Base-by-base conservation (phyloP, 1,140 invertebrate genomes). In the Monochamus saltuarius region DNA sequence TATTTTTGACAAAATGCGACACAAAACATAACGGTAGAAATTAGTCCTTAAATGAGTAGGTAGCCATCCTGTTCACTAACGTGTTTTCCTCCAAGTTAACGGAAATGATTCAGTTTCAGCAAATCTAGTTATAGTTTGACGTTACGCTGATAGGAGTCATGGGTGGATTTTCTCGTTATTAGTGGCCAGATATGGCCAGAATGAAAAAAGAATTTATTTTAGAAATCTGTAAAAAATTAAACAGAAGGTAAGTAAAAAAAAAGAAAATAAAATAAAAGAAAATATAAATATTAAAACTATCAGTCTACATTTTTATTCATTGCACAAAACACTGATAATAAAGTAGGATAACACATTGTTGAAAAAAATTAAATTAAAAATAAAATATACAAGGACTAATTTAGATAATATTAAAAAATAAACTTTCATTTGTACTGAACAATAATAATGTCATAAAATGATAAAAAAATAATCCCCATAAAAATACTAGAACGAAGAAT, bases 261-360 rank as follows among this genome's bases (percentile, higher is more conserved):
- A 43, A 50, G 13, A 17, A 50, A 22, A 16, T 22, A 61, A 62
- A 62, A 65, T 51, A 68, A 64, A 59, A 53, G 22, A 64, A 64
- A 50, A 34, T 45, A 36, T 66, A 51, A 59, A 50, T 62, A 56
- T 64, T 61, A 71, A 70, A 69, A 67, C 67, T 71, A 71, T 71
- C 69, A 71, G 69, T 71, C 69, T 71, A 71, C 67, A 68, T 61
- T 68, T 66, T 68, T 71, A 67, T 71, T 69, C 59, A 71, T 71
- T 71, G 69, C 69, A 71, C 69, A 69, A 67, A 71, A 66, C 62
- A 67, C 61, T 65, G 62, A 71, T 71, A 71, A 71, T 67, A 67
- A 65, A 68, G 67, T 67, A 68, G 54, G 57, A 67, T 67, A 67
- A 67, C 57, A 71, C 53, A 62, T n/a, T 61, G 17, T 47, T 9